Evolutionary conservation across 1,140 invertebrate genomes (phyloP).

Genomic region (Drosophila auraria): DNA sequence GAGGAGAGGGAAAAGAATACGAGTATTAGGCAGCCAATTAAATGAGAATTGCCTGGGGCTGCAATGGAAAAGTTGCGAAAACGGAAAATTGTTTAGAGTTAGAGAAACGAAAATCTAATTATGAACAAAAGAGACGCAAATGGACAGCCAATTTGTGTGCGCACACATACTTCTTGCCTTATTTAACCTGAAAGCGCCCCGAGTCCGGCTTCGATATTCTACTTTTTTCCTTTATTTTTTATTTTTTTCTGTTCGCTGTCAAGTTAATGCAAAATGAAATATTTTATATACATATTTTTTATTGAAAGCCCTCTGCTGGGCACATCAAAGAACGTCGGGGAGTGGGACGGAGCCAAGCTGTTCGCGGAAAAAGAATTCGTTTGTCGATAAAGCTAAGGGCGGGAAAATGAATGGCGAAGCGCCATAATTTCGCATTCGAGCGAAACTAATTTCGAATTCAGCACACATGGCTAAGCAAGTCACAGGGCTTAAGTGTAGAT

Average conservation of each 20-base stretch:
- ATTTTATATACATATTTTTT: constrained; percentile 61
- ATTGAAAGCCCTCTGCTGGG: constrained; percentile 17
- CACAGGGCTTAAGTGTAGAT: not conserved
- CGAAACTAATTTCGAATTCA: constrained; percentile 57
- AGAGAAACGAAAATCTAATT: constrained; percentile 64
- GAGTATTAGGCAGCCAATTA: constrained; percentile 69
- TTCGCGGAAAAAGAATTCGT: constrained; percentile 23
- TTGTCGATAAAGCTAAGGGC: constrained; percentile 30
- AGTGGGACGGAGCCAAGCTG: constrained; percentile 26
- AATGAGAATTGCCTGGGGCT: constrained; percentile 56
- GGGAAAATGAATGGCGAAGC: constrained; percentile 20
- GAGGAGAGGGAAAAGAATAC: constrained; percentile 30
- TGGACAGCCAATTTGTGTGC: constrained; percentile 66
- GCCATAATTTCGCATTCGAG: constrained; percentile 39
- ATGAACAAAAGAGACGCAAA: constrained; percentile 56
- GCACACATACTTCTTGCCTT: constrained; percentile 43
- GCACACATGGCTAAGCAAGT: constrained; percentile 42
- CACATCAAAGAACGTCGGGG: constrained; percentile 29
- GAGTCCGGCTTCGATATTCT: constrained; percentile 43
- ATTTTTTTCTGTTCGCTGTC: constrained; percentile 1
- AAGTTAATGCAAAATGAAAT: constrained; percentile 68
- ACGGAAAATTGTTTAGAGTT: constrained; percentile 35
- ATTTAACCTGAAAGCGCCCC: constrained; percentile 49
- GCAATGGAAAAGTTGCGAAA: constrained; percentile 23
- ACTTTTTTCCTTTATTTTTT: constrained; percentile 1